phyloP scores from a whole-genome alignment of 2,888 invertebrate genomes.

The Melieria omissa region DNA sequence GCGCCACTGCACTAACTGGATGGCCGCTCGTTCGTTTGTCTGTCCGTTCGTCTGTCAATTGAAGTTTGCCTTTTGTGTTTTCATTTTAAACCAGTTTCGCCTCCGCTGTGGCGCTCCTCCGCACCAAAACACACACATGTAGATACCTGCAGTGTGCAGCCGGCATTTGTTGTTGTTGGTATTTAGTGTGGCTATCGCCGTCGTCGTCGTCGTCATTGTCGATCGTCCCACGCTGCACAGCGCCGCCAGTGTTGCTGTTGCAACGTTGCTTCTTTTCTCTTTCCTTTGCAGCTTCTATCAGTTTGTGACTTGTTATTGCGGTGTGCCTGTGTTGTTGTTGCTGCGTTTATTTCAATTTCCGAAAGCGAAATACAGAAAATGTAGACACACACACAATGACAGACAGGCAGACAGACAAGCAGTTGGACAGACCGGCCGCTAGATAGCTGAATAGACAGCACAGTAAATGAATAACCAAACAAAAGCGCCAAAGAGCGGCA shows the following conservation, averaged over 20 bases:
- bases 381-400: background rate
- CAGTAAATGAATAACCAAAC: no score
- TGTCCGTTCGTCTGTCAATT: slow-evolving; percentile 26
- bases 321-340: background rate
- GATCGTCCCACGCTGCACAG: background rate
- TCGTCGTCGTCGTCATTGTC: background rate
- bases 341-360: slow-evolving; percentile 5
- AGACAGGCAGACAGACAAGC: background rate
- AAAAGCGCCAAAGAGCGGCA: no score
- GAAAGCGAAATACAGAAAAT: background rate
- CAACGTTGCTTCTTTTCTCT: slow-evolving; percentile 9
- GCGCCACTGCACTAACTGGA: no score
- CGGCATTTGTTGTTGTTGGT: background rate
- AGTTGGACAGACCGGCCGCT: background rate
- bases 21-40: slow-evolving; percentile 2
- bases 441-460: no score
- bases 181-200: background rate
- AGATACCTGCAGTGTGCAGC: background rate
- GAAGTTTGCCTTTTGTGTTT: slow-evolving; percentile 26
- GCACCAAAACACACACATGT: background rate
- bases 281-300: background rate
- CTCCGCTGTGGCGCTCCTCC: slow-evolving; percentile 17
- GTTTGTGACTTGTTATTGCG: background rate
- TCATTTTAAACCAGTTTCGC: slow-evolving; percentile 20
- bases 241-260: background rate